These are phyloP conservation scores for Oxycera nigricornis DNA, from an alignment of 2,888 invertebrate species.

Conservation along the genomic window DNA sequence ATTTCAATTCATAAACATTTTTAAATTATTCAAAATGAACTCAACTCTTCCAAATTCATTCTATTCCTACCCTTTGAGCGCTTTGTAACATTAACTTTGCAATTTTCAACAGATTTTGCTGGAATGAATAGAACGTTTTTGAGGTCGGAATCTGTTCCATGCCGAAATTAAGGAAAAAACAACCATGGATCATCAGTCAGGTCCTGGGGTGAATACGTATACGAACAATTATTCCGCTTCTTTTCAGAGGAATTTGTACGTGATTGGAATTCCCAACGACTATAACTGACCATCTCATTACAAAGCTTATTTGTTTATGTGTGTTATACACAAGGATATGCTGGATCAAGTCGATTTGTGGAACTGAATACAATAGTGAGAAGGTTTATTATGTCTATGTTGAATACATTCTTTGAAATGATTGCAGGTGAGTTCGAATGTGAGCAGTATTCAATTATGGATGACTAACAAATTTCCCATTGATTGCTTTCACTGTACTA, in stretches of 20 bases:
- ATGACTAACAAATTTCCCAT: not conserved
- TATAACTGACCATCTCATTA: conserved; percentile 6
- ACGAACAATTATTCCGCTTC: not conserved
- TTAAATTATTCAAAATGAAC: too few relatives aligned
- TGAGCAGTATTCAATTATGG: conserved; percentile 7
- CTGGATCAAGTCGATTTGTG: not conserved
- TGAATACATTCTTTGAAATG: not conserved
- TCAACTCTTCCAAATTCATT: too few relatives aligned
- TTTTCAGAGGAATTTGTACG: conserved; percentile 16
- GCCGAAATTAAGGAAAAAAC: too few relatives aligned
- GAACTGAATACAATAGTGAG: not conserved
- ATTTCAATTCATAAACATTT: too few relatives aligned
- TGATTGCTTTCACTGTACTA: conserved; percentile 14
- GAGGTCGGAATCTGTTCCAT: too few relatives aligned
- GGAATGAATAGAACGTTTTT: too few relatives aligned
- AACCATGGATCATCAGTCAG: not conserved
- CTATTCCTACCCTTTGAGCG: too few relatives aligned
- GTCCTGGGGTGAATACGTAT: not conserved
- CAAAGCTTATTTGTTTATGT: conserved; percentile 10
- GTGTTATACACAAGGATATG: not conserved
- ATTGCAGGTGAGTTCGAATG: not conserved
- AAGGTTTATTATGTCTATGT: too few relatives aligned
- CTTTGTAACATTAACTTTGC: too few relatives aligned
- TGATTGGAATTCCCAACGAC: conserved; percentile 19
- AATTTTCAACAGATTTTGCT: too few relatives aligned